phyloP scores from a whole-genome alignment of 2,113 vertebrate genomes.

The Passerina amoena region DNA sequence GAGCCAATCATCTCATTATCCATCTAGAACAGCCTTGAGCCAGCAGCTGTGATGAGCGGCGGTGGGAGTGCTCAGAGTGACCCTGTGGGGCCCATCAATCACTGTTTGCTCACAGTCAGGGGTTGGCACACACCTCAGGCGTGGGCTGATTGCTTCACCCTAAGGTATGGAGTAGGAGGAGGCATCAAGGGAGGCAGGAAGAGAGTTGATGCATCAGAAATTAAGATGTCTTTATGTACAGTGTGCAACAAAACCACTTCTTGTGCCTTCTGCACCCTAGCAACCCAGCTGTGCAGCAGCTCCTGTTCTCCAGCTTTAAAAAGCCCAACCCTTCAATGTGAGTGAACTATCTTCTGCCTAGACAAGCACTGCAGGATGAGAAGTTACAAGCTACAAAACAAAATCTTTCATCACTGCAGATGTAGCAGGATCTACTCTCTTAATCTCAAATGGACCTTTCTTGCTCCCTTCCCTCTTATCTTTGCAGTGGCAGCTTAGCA shows the following conservation, averaged over 20 bases:
- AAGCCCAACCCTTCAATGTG: background rate
- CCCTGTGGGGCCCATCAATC: background rate
- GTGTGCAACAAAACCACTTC: background rate
- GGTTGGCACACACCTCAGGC: background rate
- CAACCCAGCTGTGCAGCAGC: background rate
- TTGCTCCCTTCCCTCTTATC: background rate
- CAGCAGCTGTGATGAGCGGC: background rate
- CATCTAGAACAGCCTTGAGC: background rate
- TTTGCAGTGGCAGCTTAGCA: background rate
- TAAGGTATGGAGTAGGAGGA: background rate
- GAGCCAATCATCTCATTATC: too few relatives aligned
- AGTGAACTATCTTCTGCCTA: background rate
- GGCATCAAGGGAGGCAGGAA: background rate
- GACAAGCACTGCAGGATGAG: background rate
- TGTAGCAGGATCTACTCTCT: background rate
- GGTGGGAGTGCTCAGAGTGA: background rate
- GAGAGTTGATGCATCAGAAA: background rate
- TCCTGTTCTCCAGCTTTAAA: background rate
- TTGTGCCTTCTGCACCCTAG: background rate
- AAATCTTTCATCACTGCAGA: conserved; percentile 18
- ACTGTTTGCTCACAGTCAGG: background rate
- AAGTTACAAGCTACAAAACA: background rate
- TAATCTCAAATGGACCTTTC: background rate
- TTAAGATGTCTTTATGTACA: background rate
- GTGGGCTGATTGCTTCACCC: background rate